phyloP scores from a whole-genome alignment of 53 echinoderm and acorn worm species.

The Actinopyga echinites region DNA sequence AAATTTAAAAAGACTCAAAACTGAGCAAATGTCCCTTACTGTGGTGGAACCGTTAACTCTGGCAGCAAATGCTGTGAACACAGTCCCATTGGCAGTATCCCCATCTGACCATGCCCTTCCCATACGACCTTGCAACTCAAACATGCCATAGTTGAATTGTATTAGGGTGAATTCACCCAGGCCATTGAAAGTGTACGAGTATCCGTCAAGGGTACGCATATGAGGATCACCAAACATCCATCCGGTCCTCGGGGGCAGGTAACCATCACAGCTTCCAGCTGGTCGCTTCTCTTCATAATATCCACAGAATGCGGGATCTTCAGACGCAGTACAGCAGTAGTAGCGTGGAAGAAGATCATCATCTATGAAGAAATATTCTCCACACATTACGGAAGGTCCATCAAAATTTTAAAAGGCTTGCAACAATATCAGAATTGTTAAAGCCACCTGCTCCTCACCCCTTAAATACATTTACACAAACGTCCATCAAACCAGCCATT shows the following conservation, averaged over 20 bases:
- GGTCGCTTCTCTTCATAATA: constrained; percentile 74
- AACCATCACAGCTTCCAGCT: constrained; percentile 62
- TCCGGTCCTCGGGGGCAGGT: constrained; percentile 59
- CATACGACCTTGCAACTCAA: constrained; percentile 54
- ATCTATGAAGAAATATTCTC: constrained; percentile 39
- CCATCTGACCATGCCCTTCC: constrained; percentile 34
- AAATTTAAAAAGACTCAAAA: background rate
- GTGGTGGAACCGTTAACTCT: constrained; percentile 34
- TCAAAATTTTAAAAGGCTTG: background rate
- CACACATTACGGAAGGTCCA: background rate
- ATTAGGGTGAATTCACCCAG: constrained; percentile 55
- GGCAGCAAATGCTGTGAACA: constrained; percentile 64
- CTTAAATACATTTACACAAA: too few species aligned
- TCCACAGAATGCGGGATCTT: constrained; percentile 60
- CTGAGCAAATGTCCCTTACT: constrained; percentile 2
- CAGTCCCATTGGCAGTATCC: constrained; percentile 41
- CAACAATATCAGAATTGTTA: too few species aligned
- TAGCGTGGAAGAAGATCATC: constrained; percentile 73
- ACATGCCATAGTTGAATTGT: constrained; percentile 40
- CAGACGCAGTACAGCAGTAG: constrained; percentile 65
- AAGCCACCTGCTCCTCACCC: too few species aligned
- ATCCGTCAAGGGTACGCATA: constrained; percentile 73
- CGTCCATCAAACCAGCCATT: too few species aligned
- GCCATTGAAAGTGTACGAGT: constrained; percentile 75
- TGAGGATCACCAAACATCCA: constrained; percentile 87